These are phyloP conservation scores for Chrysogorgia sp. DNA, from an alignment of 92 coral and sea anemone genomes.

Conservation along the genomic window DNA sequence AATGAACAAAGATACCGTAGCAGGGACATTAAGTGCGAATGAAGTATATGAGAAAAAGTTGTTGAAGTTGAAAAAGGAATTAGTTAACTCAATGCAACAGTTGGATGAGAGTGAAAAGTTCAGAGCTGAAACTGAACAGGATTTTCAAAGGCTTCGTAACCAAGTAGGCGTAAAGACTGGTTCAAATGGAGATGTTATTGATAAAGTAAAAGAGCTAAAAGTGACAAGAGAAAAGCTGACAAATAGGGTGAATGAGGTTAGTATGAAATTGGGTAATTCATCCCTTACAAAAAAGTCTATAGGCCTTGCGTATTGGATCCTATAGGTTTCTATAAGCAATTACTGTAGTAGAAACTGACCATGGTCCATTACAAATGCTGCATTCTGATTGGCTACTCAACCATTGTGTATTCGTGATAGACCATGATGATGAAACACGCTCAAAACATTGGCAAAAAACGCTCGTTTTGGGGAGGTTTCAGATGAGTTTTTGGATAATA, in stretches of 20 bases:
- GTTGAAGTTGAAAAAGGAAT: slow-evolving; percentile 75
- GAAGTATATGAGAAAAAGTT: slow-evolving; percentile 84
- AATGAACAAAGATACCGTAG: slow-evolving; percentile 56
- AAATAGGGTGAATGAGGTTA: slow-evolving; percentile 81
- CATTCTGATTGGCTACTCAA: too few relatives aligned
- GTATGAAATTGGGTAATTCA: background rate
- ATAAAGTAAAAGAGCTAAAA: slow-evolving; percentile 73
- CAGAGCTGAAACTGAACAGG: slow-evolving; percentile 68
- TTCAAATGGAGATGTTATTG: slow-evolving; percentile 55
- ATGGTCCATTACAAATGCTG: too few relatives aligned
- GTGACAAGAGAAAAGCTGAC: slow-evolving; percentile 71
- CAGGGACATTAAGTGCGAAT: slow-evolving; percentile 66
- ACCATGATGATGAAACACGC: too few relatives aligned
- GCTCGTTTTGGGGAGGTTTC: too few relatives aligned
- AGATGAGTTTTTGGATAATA: too few relatives aligned
- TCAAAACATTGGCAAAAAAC: too few relatives aligned
- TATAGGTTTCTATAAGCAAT: too few relatives aligned
- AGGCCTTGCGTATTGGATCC: too few relatives aligned
- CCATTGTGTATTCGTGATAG: too few relatives aligned
- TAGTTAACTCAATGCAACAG: slow-evolving; percentile 63
- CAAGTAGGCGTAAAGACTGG: slow-evolving; percentile 69
- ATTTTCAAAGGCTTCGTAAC: slow-evolving; percentile 62
- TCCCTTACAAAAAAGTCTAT: background rate
- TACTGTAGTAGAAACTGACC: too few relatives aligned
- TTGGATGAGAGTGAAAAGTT: slow-evolving; percentile 60